phyloP scores from a whole-genome alignment of 2,113 vertebrate genomes.

The Brevimyrus niger region DNA sequence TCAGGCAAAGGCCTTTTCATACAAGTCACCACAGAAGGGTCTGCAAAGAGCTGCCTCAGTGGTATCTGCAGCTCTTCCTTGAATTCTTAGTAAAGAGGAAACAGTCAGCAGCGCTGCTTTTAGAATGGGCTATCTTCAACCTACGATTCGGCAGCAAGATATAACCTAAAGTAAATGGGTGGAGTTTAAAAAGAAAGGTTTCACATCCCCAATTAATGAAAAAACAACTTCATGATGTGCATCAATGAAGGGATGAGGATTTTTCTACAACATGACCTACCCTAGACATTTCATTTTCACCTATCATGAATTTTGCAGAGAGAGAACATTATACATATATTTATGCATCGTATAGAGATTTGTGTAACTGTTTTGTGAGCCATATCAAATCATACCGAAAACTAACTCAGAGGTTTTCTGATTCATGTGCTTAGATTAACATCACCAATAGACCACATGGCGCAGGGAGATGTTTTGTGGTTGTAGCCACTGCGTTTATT shows the following conservation, averaged over 20 bases:
- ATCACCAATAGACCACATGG: background rate
- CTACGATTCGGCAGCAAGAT: background rate
- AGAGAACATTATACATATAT: background rate
- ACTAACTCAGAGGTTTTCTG: background rate
- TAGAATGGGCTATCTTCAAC: background rate
- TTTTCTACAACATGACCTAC: background rate
- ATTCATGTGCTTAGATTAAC: background rate
- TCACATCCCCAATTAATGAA: background rate
- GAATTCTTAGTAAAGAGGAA: slow-evolving; percentile 10
- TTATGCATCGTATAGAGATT: background rate
- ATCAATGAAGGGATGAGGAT: background rate
- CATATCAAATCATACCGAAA: background rate
- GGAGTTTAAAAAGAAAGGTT: background rate
- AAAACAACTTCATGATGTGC: background rate
- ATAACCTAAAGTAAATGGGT: background rate
- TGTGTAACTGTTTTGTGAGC: background rate
- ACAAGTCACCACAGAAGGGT: background rate
- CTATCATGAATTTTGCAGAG: background rate
- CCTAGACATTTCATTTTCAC: background rate
- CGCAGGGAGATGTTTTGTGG: background rate
- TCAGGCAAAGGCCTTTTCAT: background rate
- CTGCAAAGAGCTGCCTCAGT: background rate
- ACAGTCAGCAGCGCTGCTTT: background rate
- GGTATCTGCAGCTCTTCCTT: background rate
- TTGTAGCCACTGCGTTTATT: background rate